phyloP scores from a whole-genome alignment of 2,888 invertebrate genomes.

The Lottia gigantea region DNA sequence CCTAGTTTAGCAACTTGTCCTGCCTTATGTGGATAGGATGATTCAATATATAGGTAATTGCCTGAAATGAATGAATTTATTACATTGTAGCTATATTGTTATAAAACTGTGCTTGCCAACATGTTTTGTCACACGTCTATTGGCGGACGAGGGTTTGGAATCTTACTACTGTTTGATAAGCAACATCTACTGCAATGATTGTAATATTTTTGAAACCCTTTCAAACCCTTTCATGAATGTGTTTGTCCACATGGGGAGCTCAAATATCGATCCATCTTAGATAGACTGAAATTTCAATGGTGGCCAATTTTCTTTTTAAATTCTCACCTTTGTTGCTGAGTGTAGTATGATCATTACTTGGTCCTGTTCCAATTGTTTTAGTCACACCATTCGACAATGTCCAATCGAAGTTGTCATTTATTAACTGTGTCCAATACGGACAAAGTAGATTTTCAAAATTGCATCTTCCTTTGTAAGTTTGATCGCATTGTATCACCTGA shows the following conservation, averaged over 20 bases:
- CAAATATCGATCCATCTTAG: too few relatives aligned
- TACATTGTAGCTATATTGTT: not conserved
- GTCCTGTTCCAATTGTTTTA: slow-evolving; percentile 48
- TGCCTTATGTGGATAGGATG: slow-evolving; percentile 40
- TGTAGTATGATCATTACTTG: slow-evolving; percentile 53
- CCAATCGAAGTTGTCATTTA: slow-evolving; percentile 55
- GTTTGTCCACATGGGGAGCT: too few relatives aligned
- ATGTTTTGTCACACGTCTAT: too few relatives aligned
- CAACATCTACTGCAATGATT: too few relatives aligned
- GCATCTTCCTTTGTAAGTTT: slow-evolving; percentile 47
- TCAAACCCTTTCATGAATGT: too few relatives aligned
- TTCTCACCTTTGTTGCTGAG: slow-evolving; percentile 38
- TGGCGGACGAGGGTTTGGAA: too few relatives aligned
- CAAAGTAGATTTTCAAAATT: slow-evolving; percentile 56
- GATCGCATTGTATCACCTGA: slow-evolving; percentile 33
- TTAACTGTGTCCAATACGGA: slow-evolving; percentile 72
- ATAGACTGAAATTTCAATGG: too few relatives aligned
- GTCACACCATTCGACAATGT: slow-evolving; percentile 52
- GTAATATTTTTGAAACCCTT: too few relatives aligned
- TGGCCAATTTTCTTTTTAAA: too few relatives aligned
- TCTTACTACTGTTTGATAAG: too few relatives aligned
- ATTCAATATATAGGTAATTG: slow-evolving; percentile 51
- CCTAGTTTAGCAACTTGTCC: slow-evolving; percentile 51
- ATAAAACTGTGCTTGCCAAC: too few relatives aligned
- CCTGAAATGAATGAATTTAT: slow-evolving; percentile 30